These are phyloP conservation scores for Danio choprae DNA, from an alignment of 2,797 vertebrate genomes.

Conservation along the genomic window DNA sequence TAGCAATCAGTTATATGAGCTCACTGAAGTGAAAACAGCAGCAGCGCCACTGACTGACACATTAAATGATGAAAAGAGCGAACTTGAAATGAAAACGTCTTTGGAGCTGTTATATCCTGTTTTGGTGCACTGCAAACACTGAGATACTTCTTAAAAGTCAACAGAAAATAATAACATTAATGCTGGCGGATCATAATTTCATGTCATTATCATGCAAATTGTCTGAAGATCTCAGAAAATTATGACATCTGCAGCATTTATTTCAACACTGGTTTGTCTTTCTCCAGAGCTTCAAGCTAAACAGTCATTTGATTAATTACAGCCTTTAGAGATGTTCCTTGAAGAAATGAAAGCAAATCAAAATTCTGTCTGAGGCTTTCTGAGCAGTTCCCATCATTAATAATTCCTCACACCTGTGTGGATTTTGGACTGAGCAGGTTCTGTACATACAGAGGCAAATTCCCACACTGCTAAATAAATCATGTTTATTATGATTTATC, in stretches of 20 bases:
- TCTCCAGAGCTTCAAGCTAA: background rate
- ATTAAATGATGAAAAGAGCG: slow-evolving; percentile 33
- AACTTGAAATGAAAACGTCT: slow-evolving; percentile 19
- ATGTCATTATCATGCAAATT: background rate
- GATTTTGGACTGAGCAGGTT: background rate
- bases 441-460: background rate
- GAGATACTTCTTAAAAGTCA: slow-evolving; percentile 17
- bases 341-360: slow-evolving; percentile 21
- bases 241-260: background rate
- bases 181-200: background rate
- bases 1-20: slow-evolving; percentile 44
- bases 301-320: background rate
- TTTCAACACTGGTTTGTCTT: background rate
- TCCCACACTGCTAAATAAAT: background rate
- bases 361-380: slow-evolving; percentile 8
- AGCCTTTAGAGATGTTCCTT: background rate
- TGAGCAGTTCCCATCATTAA: background rate
- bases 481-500: background rate
- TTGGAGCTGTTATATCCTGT: background rate
- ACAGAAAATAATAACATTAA: background rate
- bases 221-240: background rate
- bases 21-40: slow-evolving; percentile 49
- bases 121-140: slow-evolving; percentile 10
- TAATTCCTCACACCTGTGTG: background rate
- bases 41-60: slow-evolving; percentile 37